Evolutionary conservation across 2,797 vertebrate genomes (phyloP).

Genomic region (Odontamblyopus lacepedii): DNA sequence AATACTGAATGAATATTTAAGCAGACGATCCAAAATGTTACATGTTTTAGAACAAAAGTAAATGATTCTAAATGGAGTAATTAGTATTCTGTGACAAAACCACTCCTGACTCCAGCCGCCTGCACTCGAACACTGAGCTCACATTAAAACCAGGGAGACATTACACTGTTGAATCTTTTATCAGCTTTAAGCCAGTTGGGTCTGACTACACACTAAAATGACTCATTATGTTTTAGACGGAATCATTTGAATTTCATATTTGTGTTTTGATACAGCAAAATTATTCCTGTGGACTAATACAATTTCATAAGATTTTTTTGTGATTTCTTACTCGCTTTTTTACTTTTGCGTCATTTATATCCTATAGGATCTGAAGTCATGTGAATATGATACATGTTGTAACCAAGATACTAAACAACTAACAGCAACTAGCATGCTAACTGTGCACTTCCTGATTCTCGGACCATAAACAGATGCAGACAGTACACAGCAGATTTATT

Average conservation of each 20-base stretch:
- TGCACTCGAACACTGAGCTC: not conserved
- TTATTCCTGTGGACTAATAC: not conserved
- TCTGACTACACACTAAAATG: not conserved
- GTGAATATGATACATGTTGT: no score
- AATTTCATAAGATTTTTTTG: no score
- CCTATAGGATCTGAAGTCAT: no score
- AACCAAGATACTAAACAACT: no score
- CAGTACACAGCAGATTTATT: no score
- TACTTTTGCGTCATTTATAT: no score
- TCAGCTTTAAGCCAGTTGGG: not conserved
- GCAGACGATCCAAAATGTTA: not conserved
- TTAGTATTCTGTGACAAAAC: not conserved
- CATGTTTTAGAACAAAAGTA: not conserved
- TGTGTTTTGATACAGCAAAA: not conserved
- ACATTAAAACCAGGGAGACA: not conserved
- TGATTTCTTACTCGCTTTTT: no score
- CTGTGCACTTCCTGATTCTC: no score
- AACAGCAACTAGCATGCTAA: no score
- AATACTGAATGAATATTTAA: not conserved
- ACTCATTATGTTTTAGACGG: slow-evolving; percentile 32
- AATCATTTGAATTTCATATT: slow-evolving; percentile 27
- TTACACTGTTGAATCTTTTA: not conserved
- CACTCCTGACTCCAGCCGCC: not conserved
- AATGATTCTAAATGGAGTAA: not conserved
- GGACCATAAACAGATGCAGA: no score